Base-by-base conservation (phyloP, 2,888 invertebrate genomes). In the Orchesellides sinensis region DNA sequence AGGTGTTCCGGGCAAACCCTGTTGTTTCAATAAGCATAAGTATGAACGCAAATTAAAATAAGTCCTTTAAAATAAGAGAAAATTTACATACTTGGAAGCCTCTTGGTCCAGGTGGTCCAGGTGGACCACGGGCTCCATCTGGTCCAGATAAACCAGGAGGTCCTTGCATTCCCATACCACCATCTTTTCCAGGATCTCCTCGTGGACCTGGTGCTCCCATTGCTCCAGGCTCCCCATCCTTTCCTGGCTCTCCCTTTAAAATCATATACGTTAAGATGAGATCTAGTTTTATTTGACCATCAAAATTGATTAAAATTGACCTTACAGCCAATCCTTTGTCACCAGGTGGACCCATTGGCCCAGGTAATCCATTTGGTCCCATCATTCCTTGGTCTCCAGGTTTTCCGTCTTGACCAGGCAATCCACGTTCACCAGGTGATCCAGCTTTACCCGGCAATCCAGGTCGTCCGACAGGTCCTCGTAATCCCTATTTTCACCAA, bases 71-170 rank as follows among this genome's bases (percentile, higher is more conserved):
- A 92, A 92, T 56, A 90, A 90, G 81, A 94, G 94, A 96, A 96
- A 65, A 94, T 94, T 1, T 2, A 90, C 92, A 92, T 89, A 96
- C 96, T 91, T 96, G 96, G 10, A 92, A 90, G 21, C 96, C 96
- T 47, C 93, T 92, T 83, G 93, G 91, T 6, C 96, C 96, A 1
- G 94, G 92, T 89, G 93, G 94, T 25, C 96, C 96, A 47, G 93
- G 90, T 56, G 93, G 89, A 35, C 96, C 96, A 1, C 95, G 94
- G 1, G 93, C 92, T 10, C 96, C 96, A 88, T 95, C 92, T 1
- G 94, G 93, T 21, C 96, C 96, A 0, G 95, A 95, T 89, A 96
- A 96, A 2, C 96, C 97, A 89, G 95, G 95, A 0, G 90, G 89
- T 40, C 92, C 92, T 72, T 89, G 89, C 47, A 89, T 85, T 21